Percentiles rank a stretch among this genome's conserved stretches.
These are phyloP conservation scores for Hemistola chrysoprasaria DNA, from an alignment of 2,888 invertebrate species.

Conservation along the genomic window DNA sequence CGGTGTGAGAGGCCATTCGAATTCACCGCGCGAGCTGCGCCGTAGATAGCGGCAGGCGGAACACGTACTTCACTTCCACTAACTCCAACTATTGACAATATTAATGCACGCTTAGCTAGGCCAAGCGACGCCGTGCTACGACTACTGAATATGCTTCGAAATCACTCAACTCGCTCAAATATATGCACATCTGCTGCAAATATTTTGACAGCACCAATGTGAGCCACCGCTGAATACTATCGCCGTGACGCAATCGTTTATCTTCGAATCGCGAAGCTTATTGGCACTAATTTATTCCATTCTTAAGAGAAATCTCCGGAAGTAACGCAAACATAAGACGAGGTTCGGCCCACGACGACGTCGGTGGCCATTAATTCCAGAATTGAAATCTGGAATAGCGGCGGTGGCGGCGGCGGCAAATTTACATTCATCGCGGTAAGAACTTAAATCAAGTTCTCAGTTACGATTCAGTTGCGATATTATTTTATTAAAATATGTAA, in stretches of 20 bases:
- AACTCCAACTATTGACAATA: constrained; percentile 82
- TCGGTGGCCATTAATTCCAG: constrained; percentile 77
- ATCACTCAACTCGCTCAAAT: constrained; percentile 26
- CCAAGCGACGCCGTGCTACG: constrained; percentile 67
- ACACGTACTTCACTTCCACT: constrained; percentile 82
- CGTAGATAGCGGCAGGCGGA: constrained; percentile 81
- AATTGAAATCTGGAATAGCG: constrained; percentile 82
- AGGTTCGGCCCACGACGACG: constrained; percentile 66
- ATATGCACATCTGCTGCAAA: background rate
- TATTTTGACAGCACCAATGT: background rate
- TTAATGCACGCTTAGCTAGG: constrained; percentile 80
- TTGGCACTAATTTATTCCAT: constrained; percentile 76
- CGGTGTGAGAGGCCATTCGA: constrained; percentile 72
- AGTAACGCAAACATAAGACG: constrained; percentile 80
- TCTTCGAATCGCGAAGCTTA: constrained; percentile 39
- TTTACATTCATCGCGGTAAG: constrained; percentile 82
- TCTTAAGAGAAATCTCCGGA: constrained; percentile 74
- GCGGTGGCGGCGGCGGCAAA: constrained; percentile 70
- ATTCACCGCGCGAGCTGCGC: constrained; percentile 78
- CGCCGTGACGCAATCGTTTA: constrained; percentile 19
- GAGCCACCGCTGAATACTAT: background rate
- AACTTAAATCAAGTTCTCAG: constrained; percentile 82
- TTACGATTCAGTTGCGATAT: constrained; percentile 82
- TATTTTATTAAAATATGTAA: constrained; percentile 83
- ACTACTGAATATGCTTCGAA: constrained; percentile 58